These are phyloP conservation scores for Rana temporaria DNA, from an alignment of 2,113 vertebrate species.

Conservation along the genomic window DNA sequence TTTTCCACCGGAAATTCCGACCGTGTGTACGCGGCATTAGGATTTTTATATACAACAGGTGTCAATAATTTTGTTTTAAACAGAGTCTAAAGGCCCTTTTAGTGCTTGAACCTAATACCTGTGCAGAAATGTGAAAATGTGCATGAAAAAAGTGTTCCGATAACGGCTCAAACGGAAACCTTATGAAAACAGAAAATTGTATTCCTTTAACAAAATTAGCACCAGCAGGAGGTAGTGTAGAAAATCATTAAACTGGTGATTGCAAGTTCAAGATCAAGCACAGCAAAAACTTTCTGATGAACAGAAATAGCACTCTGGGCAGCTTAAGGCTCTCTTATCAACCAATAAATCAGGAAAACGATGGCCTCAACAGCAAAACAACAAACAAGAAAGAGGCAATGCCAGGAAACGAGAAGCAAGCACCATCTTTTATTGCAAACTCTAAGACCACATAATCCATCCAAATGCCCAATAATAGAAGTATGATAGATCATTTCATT, in stretches of 20 bases:
- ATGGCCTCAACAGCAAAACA: conserved; percentile 20
- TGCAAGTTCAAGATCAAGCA: background rate
- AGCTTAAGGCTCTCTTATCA: conserved; percentile 43
- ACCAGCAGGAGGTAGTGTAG: background rate
- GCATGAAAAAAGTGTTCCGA: too few relatives aligned
- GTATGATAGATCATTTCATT: conserved; percentile 55
- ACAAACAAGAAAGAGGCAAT: conserved; percentile 7
- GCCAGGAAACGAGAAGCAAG: background rate
- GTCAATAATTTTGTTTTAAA: too few relatives aligned
- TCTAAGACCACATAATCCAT: conserved; percentile 44
- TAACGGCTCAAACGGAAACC: too few relatives aligned
- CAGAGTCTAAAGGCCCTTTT: too few relatives aligned
- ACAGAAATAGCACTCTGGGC: conserved; percentile 21
- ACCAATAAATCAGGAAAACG: conserved; percentile 49
- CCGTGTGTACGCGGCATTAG: too few relatives aligned
- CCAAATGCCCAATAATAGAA: conserved; percentile 45
- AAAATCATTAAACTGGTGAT: background rate
- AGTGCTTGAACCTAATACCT: too few relatives aligned
- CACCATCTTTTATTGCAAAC: conserved; percentile 16
- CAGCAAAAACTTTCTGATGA: background rate
- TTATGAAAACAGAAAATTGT: too few relatives aligned
- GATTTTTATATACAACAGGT: too few relatives aligned
- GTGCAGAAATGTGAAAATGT: too few relatives aligned
- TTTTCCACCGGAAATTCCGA: too few relatives aligned
- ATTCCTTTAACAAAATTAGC: too few relatives aligned